These are phyloP conservation scores for Eilema caniola DNA, from an alignment of 2,888 invertebrate species.

Conservation along the genomic window DNA sequence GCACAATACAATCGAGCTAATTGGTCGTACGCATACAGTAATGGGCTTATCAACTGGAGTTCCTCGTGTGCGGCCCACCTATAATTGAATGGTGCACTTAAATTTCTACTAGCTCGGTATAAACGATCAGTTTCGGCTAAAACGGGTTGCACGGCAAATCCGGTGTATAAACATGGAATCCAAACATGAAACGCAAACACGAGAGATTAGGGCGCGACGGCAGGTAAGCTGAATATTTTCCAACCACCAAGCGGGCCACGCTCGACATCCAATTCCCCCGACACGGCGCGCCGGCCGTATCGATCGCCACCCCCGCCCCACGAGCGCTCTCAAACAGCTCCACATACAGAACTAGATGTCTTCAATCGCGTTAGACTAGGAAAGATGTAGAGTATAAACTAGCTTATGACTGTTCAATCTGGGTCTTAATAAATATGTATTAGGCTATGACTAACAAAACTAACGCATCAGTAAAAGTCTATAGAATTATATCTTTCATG, in stretches of 20 bases:
- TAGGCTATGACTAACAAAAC: not conserved
- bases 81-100: conserved; percentile 51
- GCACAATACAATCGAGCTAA: conserved; percentile 64
- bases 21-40: conserved; percentile 61
- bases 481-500: not conserved
- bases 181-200: conserved; percentile 46
- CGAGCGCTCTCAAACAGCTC: conserved; percentile 6
- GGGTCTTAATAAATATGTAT: not conserved
- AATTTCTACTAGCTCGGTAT: conserved; percentile 42
- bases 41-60: conserved; percentile 47
- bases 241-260: conserved; percentile 32
- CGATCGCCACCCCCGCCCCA: conserved; percentile 54
- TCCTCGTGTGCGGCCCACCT: conserved; percentile 40
- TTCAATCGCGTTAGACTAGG: not conserved
- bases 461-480: not conserved
- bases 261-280: conserved; percentile 56
- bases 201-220: conserved; percentile 13
- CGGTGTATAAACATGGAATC: conserved; percentile 49
- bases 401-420: not conserved
- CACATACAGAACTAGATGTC: conserved; percentile 15
- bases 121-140: conserved; percentile 14
- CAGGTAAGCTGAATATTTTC: conserved; percentile 37
- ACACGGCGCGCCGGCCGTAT: conserved; percentile 61
- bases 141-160: conserved; percentile 33
- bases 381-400: conserved; percentile 21